Evolutionary conservation across 2,797 vertebrate species (phyloP), one percentile per base, ranked within the genome.

Genomic region (Pogoniulus pusillus): DNA sequence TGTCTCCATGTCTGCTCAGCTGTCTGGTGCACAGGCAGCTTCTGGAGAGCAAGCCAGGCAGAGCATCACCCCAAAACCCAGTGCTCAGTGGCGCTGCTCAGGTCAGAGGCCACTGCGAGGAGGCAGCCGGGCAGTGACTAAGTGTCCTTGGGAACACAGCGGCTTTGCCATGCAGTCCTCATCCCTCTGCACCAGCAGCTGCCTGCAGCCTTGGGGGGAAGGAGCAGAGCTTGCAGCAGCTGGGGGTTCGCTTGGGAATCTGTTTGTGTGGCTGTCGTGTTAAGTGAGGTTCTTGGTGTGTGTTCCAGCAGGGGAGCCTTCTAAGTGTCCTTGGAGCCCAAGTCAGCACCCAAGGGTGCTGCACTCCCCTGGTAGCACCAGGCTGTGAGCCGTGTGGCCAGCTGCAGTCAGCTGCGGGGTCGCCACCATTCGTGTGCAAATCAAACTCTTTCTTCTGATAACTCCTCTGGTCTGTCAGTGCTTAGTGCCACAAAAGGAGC

Each of bases 171-270:
- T 73, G 66, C 74, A 66, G 77, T 94, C 95, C 55, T 87, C 85
- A 57, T 89, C 90, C 91, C 72, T 96, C 93, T 96, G 96, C 97
- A 97, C 96, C 92, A 66, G 53, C 16, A 62, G 39, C 75, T 15
- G 26, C n/a, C 29, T 43, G 88, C 84, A 91, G 93, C 55, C 11
- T 73, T 87, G 82, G 63, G 24, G 27, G 34, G 79, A 51, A 34
- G 12, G 76, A 62, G 69, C 2, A 27, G 68, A 60, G 51, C 65
- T 80, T 37, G 79, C 37, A 62, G 85, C 84, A 94, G 93, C 87
- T 84, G 85, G 79, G 34, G 93, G 92, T 87, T 76, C 76, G 69
- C 68, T 55, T 85, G 84, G 54, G 68, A 75, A 16, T 34, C 82
- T 30, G 29, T 62, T 82, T 24, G 24, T 76, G 41, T 43, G 6